These are phyloP conservation scores for Paramuricea clavata DNA, from an alignment of 92 coral and sea anemone species.

Conservation along the genomic window DNA sequence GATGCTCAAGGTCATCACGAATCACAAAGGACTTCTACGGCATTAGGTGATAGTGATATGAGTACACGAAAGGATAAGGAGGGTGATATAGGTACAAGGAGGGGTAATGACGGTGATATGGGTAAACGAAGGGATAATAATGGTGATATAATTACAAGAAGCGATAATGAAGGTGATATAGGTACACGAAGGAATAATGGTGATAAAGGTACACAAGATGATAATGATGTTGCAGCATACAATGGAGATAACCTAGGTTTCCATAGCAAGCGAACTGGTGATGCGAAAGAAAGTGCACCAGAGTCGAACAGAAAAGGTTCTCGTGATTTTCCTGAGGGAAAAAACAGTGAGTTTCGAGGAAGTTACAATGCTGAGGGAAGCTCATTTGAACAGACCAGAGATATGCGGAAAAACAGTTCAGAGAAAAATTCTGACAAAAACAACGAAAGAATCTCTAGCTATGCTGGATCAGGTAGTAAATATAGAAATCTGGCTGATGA, in stretches of 20 bases:
- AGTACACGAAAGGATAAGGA: conserved; percentile 35
- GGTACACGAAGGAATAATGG: neutral
- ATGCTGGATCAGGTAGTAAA: neutral
- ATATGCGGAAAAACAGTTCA: neutral
- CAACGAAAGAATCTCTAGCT: neutral
- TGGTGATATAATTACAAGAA: neutral
- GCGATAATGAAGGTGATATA: neutral
- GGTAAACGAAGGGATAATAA: neutral
- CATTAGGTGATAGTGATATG: neutral
- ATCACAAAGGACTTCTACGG: neutral
- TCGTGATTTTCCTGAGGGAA: neutral
- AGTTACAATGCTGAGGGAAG: neutral
- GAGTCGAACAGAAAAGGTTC: neutral
- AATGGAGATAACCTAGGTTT: neutral
- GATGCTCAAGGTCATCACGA: conserved; percentile 62
- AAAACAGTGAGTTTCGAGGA: too few relatives aligned
- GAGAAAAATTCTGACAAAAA: neutral
- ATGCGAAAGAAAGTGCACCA: neutral
- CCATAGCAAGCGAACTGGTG: neutral
- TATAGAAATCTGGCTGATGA: neutral
- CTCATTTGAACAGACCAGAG: neutral
- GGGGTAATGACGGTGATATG: neutral
- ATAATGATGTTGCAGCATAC: neutral
- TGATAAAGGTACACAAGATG: neutral
- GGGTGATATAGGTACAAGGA: neutral